Evolutionary conservation across 2,888 invertebrate genomes (phyloP).

Genomic region (Caenorhabditis sulstoni): DNA sequence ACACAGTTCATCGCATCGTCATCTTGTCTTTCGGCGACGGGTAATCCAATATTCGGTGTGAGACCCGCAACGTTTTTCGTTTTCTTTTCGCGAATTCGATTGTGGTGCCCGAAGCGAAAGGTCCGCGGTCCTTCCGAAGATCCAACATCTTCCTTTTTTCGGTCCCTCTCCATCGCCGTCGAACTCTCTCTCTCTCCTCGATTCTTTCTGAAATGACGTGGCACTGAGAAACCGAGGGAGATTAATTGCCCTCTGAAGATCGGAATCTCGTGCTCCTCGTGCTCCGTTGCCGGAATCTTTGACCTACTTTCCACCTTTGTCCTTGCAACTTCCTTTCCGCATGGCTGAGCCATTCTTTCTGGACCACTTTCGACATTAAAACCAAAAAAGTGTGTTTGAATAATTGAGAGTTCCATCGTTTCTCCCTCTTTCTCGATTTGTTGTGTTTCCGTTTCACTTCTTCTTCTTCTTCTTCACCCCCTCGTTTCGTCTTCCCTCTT

Average conservation of each 20-base stretch:
- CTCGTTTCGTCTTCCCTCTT: slow-evolving; percentile 18
- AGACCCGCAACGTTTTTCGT: slow-evolving; percentile 33
- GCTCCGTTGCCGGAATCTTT: slow-evolving; percentile 24
- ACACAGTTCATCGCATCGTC: slow-evolving; percentile 42
- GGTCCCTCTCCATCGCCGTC: not conserved
- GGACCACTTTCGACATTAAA: slow-evolving; percentile 44
- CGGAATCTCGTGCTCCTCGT: not conserved
- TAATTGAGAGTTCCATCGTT: slow-evolving; percentile 30
- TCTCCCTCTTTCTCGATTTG: slow-evolving; percentile 2
- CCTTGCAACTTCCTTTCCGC: slow-evolving; percentile 43
- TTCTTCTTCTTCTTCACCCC: slow-evolving; percentile 34
- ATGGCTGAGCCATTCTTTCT: slow-evolving; percentile 39
- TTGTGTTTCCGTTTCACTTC: slow-evolving; percentile 25
- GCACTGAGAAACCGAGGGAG: not conserved
- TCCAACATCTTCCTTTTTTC: not conserved
- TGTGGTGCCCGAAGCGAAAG: not conserved
- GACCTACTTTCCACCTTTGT: slow-evolving; percentile 31
- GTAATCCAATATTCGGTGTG: slow-evolving; percentile 56
- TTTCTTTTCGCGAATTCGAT: slow-evolving; percentile 18
- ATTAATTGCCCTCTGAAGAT: not conserved
- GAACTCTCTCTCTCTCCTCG: not conserved
- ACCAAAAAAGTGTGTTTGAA: slow-evolving; percentile 42
- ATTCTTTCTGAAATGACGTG: not conserved
- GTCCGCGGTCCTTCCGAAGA: not conserved
- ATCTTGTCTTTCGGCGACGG: slow-evolving; percentile 20